phyloP scores from a whole-genome alignment of 2,888 invertebrate genomes.

The Lysandra coridon region DNA sequence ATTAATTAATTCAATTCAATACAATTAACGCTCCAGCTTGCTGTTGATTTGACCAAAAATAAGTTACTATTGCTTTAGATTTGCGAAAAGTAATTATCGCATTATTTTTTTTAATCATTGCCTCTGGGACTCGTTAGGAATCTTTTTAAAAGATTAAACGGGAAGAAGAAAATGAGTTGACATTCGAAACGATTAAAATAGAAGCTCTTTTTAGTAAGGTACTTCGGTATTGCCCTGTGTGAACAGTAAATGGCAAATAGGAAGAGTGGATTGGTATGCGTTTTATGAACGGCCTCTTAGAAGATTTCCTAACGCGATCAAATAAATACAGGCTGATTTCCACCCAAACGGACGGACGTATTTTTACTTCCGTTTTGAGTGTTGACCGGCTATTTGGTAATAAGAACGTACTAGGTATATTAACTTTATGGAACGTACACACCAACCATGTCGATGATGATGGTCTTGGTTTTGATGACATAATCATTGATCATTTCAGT shows the following conservation, averaged over 20 bases:
- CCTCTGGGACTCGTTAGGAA: not conserved
- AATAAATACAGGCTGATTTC: too few species aligned
- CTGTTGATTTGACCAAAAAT: not conserved
- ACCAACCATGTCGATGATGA: not conserved
- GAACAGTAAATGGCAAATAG: too few species aligned
- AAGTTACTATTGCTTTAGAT: not conserved
- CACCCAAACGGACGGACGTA: too few species aligned
- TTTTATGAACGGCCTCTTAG: too few species aligned
- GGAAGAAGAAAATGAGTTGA: not conserved
- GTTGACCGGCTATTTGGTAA: too few species aligned
- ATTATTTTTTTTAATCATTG: not conserved
- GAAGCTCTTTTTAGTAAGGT: too few species aligned
- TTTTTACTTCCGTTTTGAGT: not conserved
- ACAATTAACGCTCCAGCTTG: not conserved
- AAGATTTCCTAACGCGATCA: too few species aligned
- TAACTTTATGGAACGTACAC: too few species aligned
- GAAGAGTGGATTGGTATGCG: too few species aligned
- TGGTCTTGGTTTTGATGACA: not conserved
- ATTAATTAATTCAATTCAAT: slow-evolving; percentile 15
- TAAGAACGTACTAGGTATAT: too few species aligned
- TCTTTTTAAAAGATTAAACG: not conserved
- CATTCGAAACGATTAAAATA: not conserved
- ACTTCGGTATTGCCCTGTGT: too few species aligned
- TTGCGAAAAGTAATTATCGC: not conserved
- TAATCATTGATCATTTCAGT: slow-evolving; percentile 35